A percentile compares a stretch with the other conserved stretches of the same genome.
phyloP scores from a whole-genome alignment of 2,113 vertebrate genomes.

The Labeo rohita region DNA sequence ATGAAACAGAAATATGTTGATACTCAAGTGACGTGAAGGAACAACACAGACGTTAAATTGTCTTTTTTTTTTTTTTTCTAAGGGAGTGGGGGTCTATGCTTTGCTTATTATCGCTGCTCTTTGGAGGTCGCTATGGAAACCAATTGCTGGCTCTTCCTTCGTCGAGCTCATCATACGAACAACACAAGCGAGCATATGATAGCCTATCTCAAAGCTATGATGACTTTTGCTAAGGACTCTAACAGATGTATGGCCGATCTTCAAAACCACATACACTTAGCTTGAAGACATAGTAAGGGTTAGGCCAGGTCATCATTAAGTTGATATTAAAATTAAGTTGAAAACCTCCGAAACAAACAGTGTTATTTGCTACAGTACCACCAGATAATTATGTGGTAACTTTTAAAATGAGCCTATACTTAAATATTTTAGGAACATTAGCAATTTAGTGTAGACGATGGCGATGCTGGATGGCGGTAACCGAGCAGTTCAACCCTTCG shows the following conservation, averaged over 20 bases:
- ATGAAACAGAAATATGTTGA: slow-evolving; percentile 40
- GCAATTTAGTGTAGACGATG: neutral
- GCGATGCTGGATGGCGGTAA: neutral
- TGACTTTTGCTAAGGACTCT: slow-evolving; percentile 37
- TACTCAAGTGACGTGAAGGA: slow-evolving; percentile 23
- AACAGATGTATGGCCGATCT: slow-evolving; percentile 5
- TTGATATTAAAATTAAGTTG: neutral
- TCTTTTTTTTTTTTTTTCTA: slow-evolving; percentile 23
- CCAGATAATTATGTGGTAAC: neutral
- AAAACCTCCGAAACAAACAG: neutral
- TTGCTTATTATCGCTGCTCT: slow-evolving; percentile 57
- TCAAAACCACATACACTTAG: neutral
- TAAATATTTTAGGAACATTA: neutral
- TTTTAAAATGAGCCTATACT: neutral
- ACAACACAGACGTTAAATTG: slow-evolving; percentile 37
- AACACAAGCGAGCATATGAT: slow-evolving; percentile 43
- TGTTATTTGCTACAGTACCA: neutral
- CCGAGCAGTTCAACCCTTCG: neutral
- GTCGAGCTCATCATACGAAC: slow-evolving; percentile 55
- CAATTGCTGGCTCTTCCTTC: slow-evolving; percentile 53
- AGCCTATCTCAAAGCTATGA: slow-evolving; percentile 32
- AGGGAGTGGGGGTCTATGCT: slow-evolving; percentile 35
- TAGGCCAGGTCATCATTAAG: neutral
- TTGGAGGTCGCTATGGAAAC: slow-evolving; percentile 62
- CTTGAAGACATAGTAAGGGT: neutral